Base-by-base conservation (phyloP, 2,797 vertebrate genomes). In the Lacerta bilineata region DNA sequence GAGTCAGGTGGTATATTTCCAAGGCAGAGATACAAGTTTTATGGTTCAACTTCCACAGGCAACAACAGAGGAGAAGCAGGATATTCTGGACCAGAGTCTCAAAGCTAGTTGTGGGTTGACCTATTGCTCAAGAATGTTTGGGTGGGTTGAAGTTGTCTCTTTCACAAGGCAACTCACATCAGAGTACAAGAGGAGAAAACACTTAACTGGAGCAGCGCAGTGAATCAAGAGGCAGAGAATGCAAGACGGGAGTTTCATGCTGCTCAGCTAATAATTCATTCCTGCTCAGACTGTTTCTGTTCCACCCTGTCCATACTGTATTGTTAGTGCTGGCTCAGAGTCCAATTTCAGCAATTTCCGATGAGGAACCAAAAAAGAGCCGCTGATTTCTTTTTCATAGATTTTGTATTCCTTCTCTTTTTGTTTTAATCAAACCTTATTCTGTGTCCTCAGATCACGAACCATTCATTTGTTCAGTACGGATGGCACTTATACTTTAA, bases 211-310 rank as follows among this genome's bases (percentile, higher is more conserved):
- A 87, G 91, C 82, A 71, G 77, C 84, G 77, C 89, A 88, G 82
- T 91, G 76, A 82, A 91, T 84, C 87, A 83, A 90, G 88, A 50
- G 83, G 87, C 59, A 83, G 89, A 23, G 59, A 86, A 84, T 64
- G 84, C 75, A 0, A 89, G 90, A 88, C 91, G n/a, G n/a, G 93
- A 90, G 83, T 84, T 93, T 92, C 61, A 75, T 88, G 80, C 41
- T 83, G 83, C 59, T 89, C 81, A 79, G 72, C 59, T 3, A 0
- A 89, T 72, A 80, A 79, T 10, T 75, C 80, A 55, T 74, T 15
- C 91, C 77, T 86, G 64, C 50, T 87, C 87, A 83, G 43, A 69
- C 90, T 5, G 80, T 76, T 68, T 86, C 5, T 0, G 4, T 90
- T 92, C 80, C 87, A 79, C 68, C 90, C 69, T 55, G 64, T 85